Evolutionary conservation across 2,888 invertebrate species (phyloP), one percentile per base, ranked within the genome.

Genomic region (Melanargia galathea): DNA sequence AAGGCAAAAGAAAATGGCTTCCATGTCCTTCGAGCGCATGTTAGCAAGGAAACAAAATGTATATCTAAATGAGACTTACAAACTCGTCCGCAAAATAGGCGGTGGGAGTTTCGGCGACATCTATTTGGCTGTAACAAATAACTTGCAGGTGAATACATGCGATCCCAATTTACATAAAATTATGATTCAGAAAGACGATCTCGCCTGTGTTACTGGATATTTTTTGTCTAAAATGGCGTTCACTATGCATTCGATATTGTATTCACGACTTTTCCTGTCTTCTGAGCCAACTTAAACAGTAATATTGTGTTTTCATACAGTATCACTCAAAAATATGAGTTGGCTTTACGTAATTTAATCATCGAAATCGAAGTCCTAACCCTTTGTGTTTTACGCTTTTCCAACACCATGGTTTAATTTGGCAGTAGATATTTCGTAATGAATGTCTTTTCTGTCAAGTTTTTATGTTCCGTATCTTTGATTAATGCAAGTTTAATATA

Each of bases 71-170:
- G 96, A 96, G 81, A 97, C 96, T 92, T 99, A 98, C 93, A 95
- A 98, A 87, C 94, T 99, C 82, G 95, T 98, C 84, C 95, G 98
- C 78, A 98, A 98, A 94, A 98, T 99, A 88, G 98, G 99, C 81
- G 98, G 98, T 92, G 99, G 99, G 76, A 99, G 99, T 73, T 99
- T 99, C 88, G 99, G 99, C 82, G 99, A 99, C 92, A 99, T 99
- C 89, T 99, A 97, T 92, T 93, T 99, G 87, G 99, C 97, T 74
- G 96, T 97, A 93, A 96, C 97, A 92, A 94, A 96, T 84, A 93
- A 94, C 84, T 97, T 96, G 88, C 97, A 97, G 95, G 96, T 96
- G 92, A 93, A 87, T 87, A 70, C 60, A 59, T 33, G 18, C 59
- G 64, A 43, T 57, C 46, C 30, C 51, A 61, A 66, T 48, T 35